Evolutionary conservation across 92 coral and sea anemone genomes (phyloP).

Genomic region (Epizoanthus stellaris): DNA sequence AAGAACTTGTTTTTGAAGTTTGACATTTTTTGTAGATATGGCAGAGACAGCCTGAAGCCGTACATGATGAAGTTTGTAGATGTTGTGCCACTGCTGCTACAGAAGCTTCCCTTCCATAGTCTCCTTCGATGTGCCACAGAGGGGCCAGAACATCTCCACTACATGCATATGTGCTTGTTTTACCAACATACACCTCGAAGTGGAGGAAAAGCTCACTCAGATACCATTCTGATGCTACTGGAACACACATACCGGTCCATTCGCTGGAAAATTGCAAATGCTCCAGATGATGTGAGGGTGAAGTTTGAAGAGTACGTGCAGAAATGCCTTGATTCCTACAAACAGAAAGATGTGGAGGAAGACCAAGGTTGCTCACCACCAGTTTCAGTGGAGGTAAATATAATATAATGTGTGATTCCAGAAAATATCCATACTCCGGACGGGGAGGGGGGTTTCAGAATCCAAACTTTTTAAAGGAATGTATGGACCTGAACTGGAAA

Average conservation of each 20-base stretch:
- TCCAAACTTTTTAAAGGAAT: too few relatives aligned
- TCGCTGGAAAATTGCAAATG: neutral
- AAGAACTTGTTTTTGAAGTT: too few relatives aligned
- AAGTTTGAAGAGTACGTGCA: neutral
- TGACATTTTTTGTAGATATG: neutral
- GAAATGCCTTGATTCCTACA: neutral
- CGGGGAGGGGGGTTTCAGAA: too few relatives aligned
- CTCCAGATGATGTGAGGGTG: neutral
- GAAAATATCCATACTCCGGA: too few relatives aligned
- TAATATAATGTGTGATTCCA: too few relatives aligned
- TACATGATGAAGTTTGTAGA: slow-evolving; percentile 4
- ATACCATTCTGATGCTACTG: neutral
- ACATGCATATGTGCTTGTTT: neutral
- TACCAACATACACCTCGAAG: neutral
- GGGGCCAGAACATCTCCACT: slow-evolving; percentile 7
- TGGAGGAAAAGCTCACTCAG: neutral
- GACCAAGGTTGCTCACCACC: too few relatives aligned
- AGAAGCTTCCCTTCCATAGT: neutral
- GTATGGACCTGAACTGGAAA: too few relatives aligned
- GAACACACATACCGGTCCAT: neutral
- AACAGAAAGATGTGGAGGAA: too few relatives aligned
- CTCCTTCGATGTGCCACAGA: slow-evolving; percentile 5
- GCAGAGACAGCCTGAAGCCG: neutral
- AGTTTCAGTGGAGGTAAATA: too few relatives aligned
- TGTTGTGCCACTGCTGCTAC: neutral